phyloP scores from a whole-genome alignment of 2,888 invertebrate species.

The Cotesia congregata region DNA sequence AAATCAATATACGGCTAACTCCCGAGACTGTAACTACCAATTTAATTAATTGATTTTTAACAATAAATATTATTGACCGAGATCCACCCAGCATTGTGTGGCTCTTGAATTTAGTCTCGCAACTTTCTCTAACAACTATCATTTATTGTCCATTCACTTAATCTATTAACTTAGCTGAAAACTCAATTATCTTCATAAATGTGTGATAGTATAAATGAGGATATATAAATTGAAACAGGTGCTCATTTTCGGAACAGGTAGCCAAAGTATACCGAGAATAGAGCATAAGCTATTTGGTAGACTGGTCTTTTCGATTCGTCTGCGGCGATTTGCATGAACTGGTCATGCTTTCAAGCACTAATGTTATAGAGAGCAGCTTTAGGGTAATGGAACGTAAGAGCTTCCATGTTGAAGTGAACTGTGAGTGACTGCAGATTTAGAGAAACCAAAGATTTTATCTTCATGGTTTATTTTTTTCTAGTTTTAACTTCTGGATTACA shows the following conservation, averaged over 20 bases:
- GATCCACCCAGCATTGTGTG: not conserved
- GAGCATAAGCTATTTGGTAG: not conserved
- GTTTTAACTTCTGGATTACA: not conserved
- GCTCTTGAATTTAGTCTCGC: not conserved
- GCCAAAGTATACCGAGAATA: not conserved
- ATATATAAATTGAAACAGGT: not conserved
- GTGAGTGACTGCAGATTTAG: constrained; percentile 40
- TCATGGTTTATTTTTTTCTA: not conserved
- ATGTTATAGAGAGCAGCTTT: constrained; percentile 32
- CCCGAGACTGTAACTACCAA: not conserved
- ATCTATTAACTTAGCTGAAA: not conserved
- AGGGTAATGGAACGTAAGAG: constrained; percentile 55
- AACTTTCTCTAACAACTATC: not conserved
- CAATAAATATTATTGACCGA: not conserved
- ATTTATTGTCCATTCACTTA: not conserved
- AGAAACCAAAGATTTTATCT: constrained; percentile 27
- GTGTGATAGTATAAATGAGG: not conserved
- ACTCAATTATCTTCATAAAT: not conserved
- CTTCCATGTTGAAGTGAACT: constrained; percentile 44
- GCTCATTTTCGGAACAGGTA: not conserved
- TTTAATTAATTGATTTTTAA: constrained; percentile 8
- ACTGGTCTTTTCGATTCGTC: constrained; percentile 3
- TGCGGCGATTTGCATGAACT: constrained; percentile 33
- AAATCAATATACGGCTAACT: not conserved
- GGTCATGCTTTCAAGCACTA: constrained; percentile 37